Base-by-base conservation (phyloP, 2,113 vertebrate species). In the Amia ocellicauda region DNA sequence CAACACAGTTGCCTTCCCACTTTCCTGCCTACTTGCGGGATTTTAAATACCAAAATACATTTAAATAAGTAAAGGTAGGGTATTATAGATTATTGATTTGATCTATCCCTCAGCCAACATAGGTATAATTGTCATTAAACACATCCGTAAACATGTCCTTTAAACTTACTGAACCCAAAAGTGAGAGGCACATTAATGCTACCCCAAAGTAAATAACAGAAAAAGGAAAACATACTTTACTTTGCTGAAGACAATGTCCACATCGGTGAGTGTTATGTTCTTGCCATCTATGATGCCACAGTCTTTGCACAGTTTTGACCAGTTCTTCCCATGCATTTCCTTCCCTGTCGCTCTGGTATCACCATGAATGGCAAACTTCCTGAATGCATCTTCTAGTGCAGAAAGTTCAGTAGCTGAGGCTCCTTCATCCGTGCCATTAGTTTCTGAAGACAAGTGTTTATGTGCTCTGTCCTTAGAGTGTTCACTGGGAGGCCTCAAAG, bases 211-310 rank as follows among this genome's bases (percentile, higher is more conserved):
- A n/a, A n/a, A n/a, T n/a, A n/a, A n/a, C n/a, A n/a, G n/a, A n/a
- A n/a, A n/a, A n/a, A n/a, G n/a, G n/a, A n/a, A n/a, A 11, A 73
- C 90, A 85, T 87, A 98, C 95, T 98, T 98, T 88, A 98, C 96
- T 91, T 98, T 98, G 83, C 90, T 94, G 92, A 98, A 98, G 80
- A 98, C 92, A 1, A 98, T 98, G 84, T 98, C 96, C 78, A 97
- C 94, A 20, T 98, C 96, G 0, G 95, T 98, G 77, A 93, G 84
- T 2, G 96, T 98, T 81, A 98, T 86, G 2, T 63, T 92, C 82
- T 91, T 94, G 50, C 93, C 91, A 2, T 98, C 95, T 3, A 95
- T 95, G 81, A 98, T 89, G 4, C 90, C 80, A 53, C 96, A 98
- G 81, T 98, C 96, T 71, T 92, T 93, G 79, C 96, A 98, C 58